Percentiles rank a stretch among this genome's conserved stretches.
Evolutionary conservation across 2,888 invertebrate genomes (phyloP).

Genomic region (Copidosoma aretas): DNA sequence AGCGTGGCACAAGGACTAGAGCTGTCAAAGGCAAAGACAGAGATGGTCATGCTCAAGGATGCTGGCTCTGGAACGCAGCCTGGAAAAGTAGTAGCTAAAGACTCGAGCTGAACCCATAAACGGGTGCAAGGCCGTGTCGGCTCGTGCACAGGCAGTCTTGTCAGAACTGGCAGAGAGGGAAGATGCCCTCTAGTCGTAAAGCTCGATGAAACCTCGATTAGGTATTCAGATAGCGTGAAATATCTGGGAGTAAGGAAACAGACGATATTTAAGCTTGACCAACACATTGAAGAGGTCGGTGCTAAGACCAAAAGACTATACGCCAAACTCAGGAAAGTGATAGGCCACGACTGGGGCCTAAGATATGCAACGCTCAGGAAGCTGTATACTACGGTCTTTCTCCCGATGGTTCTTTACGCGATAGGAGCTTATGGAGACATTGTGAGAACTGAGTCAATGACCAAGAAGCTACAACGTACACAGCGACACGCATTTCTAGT

Average conservation of each 20-base stretch:
- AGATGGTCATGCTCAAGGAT: neutral
- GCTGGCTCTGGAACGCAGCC: neutral
- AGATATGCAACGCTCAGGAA: neutral
- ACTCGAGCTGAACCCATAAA: neutral
- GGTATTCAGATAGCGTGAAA: neutral
- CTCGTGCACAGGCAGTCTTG: neutral
- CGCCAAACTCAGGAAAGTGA: neutral
- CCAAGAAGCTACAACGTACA: neutral
- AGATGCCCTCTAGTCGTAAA: neutral
- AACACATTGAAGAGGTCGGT: neutral
- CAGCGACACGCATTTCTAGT: neutral
- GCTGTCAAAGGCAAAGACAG: slow-evolving; percentile 1
- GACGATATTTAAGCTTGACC: neutral
- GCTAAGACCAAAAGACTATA: neutral
- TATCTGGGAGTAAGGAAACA: slow-evolving; percentile 6
- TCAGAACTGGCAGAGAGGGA: neutral
- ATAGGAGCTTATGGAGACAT: neutral
- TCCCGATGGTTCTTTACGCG: slow-evolving; percentile 1
- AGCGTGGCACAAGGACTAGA: neutral
- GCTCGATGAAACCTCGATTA: neutral
- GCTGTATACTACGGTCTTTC: slow-evolving; percentile 14
- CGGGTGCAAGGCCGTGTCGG: slow-evolving; percentile 2
- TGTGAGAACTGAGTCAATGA: too few relatives aligned
- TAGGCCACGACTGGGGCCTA: slow-evolving; percentile 8
- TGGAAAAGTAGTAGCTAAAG: neutral